A percentile compares a stretch with the other conserved stretches of the same genome.
Evolutionary conservation across 2,888 invertebrate genomes (phyloP).

Genomic region (Eupithecia insigniata): DNA sequence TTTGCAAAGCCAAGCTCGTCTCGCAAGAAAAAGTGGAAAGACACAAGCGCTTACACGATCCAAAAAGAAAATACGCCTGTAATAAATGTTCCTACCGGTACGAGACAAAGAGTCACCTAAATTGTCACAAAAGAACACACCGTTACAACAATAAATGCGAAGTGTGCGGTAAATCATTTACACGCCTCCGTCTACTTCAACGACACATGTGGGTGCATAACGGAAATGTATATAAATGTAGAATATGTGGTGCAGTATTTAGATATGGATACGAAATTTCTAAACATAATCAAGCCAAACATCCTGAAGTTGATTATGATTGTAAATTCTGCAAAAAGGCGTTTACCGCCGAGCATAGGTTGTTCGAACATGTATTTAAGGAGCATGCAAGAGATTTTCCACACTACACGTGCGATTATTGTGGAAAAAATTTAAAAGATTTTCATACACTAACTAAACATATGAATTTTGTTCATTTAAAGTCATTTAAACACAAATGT

Average conservation of each 20-base stretch:
- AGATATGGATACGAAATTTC: slow-evolving; percentile 1
- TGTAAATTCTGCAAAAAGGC: slow-evolving; percentile 1
- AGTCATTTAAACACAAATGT: not conserved
- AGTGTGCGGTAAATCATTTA: not conserved
- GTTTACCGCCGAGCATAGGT: not conserved
- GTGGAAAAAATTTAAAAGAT: not conserved
- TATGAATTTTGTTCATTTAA: not conserved
- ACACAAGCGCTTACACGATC: slow-evolving; percentile 4
- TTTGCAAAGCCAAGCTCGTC: not conserved
- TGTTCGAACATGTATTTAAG: slow-evolving; percentile 1
- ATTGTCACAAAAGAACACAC: not conserved
- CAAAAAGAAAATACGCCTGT: not conserved
- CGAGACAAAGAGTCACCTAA: not conserved
- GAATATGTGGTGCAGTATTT: not conserved
- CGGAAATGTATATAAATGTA: not conserved
- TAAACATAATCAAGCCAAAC: not conserved
- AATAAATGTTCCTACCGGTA: slow-evolving; percentile 3
- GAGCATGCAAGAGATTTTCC: not conserved
- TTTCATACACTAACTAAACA: not conserved
- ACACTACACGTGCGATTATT: slow-evolving; percentile 5
- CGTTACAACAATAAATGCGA: slow-evolving; percentile 3
- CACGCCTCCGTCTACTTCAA: not conserved
- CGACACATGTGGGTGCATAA: not conserved
- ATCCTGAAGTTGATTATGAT: not conserved
- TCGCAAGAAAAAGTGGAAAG: not conserved